A percentile compares a stretch with the other conserved stretches of the same genome.
Evolutionary conservation across 2,888 invertebrate species (phyloP).

Genomic region (Pantelozetes paolii): DNA sequence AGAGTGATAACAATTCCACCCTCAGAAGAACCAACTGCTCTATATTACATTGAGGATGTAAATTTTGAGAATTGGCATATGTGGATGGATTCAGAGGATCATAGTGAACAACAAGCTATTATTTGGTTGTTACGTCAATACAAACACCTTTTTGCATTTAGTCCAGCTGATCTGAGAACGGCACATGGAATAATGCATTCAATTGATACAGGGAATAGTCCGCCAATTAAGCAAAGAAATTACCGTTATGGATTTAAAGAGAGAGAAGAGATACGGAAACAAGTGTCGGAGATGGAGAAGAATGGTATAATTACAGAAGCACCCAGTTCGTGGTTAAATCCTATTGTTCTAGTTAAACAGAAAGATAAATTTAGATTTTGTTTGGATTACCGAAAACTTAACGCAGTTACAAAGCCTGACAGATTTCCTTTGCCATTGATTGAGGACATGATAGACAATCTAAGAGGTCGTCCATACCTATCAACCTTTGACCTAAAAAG

Average conservation of each 20-base stretch:
- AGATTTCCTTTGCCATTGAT: slow-evolving; percentile 26
- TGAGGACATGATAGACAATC: slow-evolving; percentile 20
- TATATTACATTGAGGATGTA: too few relatives aligned
- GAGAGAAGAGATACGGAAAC: not conserved
- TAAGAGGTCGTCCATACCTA: not conserved
- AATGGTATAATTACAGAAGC: not conserved
- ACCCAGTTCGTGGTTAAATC: not conserved
- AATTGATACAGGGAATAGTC: not conserved
- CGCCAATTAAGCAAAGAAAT: not conserved
- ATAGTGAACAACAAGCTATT: not conserved
- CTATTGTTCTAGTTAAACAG: slow-evolving; percentile 33
- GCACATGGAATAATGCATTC: not conserved
- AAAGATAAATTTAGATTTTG: slow-evolving; percentile 5
- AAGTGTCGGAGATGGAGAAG: not conserved
- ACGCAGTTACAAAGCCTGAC: slow-evolving; percentile 33
- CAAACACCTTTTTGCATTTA: slow-evolving; percentile 7
- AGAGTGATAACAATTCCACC: too few relatives aligned
- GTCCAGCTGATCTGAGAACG: not conserved
- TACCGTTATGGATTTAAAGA: not conserved
- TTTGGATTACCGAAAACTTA: slow-evolving; percentile 40
- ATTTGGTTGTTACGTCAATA: too few relatives aligned
- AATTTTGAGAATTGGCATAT: not conserved
- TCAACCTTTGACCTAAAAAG: slow-evolving; percentile 1
- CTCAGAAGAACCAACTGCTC: too few relatives aligned
- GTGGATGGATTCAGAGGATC: not conserved